A percentile compares a stretch with the other conserved stretches of the same genome.
Conservation (phyloP, 2,888 invertebrate species). For the Eupeodes latifasciatus region DNA sequence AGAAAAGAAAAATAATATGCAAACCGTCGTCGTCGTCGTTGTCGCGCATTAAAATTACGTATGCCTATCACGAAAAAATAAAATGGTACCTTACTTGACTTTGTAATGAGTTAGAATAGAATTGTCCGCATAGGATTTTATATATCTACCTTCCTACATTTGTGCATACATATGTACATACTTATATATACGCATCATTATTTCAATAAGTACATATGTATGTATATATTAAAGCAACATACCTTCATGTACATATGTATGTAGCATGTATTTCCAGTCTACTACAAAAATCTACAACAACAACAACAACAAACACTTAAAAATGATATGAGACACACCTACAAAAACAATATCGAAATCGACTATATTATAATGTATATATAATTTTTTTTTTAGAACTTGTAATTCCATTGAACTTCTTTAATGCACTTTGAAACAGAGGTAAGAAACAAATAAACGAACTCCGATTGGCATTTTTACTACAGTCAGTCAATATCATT, state of each 20-base stretch:
- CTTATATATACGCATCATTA: constrained; percentile 1
- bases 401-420: constrained; percentile 44
- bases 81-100: constrained; percentile 35
- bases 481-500: background rate
- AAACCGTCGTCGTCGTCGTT: background rate
- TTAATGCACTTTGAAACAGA: constrained; percentile 55
- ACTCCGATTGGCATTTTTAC: constrained; percentile 62
- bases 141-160: background rate
- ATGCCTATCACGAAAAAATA: constrained; percentile 36
- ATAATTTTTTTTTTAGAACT: background rate
- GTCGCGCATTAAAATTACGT: constrained; percentile 30
- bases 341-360: constrained; percentile 9
- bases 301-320: background rate
- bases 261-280: constrained; percentile 7
- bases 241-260: background rate
- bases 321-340: constrained; percentile 25
- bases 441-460: constrained; percentile 20
- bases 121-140: constrained; percentile 16
- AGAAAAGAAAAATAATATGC: constrained; percentile 3
- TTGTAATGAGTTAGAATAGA: constrained; percentile 33
- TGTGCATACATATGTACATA: background rate
- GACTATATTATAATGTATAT: background rate
- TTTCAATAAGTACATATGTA: background rate
- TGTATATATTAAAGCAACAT: background rate
- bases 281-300: constrained; percentile 2